phyloP scores from a whole-genome alignment of 2,113 vertebrate genomes.

The Tonatia bakeri region DNA sequence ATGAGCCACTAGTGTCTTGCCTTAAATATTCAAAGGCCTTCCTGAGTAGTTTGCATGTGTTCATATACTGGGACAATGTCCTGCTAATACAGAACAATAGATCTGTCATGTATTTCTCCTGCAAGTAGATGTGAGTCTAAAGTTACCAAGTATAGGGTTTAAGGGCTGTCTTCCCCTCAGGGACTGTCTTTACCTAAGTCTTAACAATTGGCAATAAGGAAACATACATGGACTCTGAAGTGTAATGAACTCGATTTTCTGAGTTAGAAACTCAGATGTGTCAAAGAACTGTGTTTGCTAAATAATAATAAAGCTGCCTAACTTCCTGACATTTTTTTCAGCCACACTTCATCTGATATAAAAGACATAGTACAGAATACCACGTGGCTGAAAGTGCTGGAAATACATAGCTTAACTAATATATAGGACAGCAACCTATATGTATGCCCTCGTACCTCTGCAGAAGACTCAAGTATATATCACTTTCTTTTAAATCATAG shows the following conservation, averaged over 20 bases:
- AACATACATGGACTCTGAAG: conserved; percentile 69
- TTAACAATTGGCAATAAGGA: conserved; percentile 76
- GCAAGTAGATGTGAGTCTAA: conserved; percentile 80
- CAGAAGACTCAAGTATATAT: not conserved
- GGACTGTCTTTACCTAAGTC: conserved; percentile 78
- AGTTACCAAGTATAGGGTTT: conserved; percentile 78
- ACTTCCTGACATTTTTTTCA: conserved; percentile 75
- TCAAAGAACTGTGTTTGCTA: conserved; percentile 70
- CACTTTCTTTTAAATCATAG: not conserved
- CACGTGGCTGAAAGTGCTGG: conserved; percentile 76
- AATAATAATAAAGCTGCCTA: conserved; percentile 62
- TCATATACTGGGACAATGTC: conserved; percentile 85
- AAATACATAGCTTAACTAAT: conserved; percentile 68
- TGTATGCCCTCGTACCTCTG: not conserved
- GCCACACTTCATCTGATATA: conserved; percentile 80
- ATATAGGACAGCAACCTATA: conserved; percentile 56
- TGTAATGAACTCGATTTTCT: conserved; percentile 76
- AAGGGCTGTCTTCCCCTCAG: conserved; percentile 77
- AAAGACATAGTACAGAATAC: conserved; percentile 75
- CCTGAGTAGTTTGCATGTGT: conserved; percentile 85
- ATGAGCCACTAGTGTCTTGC: conserved; percentile 88
- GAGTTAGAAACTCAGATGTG: conserved; percentile 74
- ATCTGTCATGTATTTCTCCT: conserved; percentile 87
- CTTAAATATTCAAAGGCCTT: conserved; percentile 88
- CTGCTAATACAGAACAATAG: conserved; percentile 87